These are phyloP conservation scores for Tetanocera ferruginea DNA, from an alignment of 2,888 invertebrate species.

Conservation along the genomic window DNA sequence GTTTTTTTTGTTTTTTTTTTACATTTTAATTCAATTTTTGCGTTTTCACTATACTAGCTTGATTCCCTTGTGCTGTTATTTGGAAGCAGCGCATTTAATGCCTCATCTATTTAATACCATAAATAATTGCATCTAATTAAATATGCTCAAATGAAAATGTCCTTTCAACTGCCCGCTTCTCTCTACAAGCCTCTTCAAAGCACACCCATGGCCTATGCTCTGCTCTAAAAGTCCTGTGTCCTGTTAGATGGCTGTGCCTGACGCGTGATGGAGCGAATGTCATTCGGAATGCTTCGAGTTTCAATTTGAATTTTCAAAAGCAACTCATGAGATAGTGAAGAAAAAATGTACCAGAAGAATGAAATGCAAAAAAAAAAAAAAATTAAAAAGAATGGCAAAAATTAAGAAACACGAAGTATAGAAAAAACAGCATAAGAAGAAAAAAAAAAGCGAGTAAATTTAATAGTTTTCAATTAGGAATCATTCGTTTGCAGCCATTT, in stretches of 20 bases:
- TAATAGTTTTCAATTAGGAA: constrained; percentile 69
- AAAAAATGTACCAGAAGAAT: constrained; percentile 43
- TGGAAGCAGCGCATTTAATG: constrained; percentile 62
- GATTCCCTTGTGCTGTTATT: background rate
- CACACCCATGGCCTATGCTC: background rate
- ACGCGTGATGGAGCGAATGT: constrained; percentile 69
- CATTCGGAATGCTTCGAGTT: constrained; percentile 69
- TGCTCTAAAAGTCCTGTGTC: constrained; percentile 15
- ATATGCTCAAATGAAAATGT: constrained; percentile 69
- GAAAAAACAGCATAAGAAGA: constrained; percentile 24
- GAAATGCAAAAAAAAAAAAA: constrained; percentile 23
- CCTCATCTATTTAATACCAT: constrained; percentile 69
- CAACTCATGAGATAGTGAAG: constrained; percentile 47
- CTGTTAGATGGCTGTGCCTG: constrained; percentile 61
- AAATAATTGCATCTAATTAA: constrained; percentile 69
- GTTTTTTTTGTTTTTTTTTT: constrained; percentile 19
- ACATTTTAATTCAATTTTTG: constrained; percentile 40
- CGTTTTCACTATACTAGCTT: constrained; percentile 5
- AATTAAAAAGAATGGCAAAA: constrained; percentile 41
- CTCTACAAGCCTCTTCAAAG: background rate
- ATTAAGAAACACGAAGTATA: constrained; percentile 39
- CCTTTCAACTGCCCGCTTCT: constrained; percentile 51
- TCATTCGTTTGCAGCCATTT: constrained; percentile 66
- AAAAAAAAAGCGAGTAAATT: constrained; percentile 56
- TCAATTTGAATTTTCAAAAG: constrained; percentile 56